A percentile compares a stretch with the other conserved stretches of the same genome.
phyloP scores from a whole-genome alignment of 2,888 invertebrate genomes.

The Mythimna pallens region DNA sequence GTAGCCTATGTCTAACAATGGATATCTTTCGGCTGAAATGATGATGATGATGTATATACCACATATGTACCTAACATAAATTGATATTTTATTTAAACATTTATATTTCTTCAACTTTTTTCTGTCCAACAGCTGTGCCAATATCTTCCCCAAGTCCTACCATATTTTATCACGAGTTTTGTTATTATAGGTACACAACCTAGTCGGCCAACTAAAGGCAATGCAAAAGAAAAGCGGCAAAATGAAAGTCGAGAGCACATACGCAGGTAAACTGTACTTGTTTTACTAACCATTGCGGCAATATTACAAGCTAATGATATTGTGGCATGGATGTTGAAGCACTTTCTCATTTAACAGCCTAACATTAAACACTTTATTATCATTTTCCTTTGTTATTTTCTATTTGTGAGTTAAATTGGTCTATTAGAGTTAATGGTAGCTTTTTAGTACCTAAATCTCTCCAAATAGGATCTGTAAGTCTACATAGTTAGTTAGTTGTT shows the following conservation, averaged over 20 bases:
- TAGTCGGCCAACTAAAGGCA: slow-evolving; percentile 80
- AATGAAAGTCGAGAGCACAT: slow-evolving; percentile 73
- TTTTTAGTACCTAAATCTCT: neutral
- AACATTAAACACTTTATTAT: neutral
- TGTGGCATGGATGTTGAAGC: slow-evolving; percentile 4
- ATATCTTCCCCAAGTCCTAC: neutral
- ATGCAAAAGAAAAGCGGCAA: slow-evolving; percentile 76
- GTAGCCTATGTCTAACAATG: too few species aligned
- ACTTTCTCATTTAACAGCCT: slow-evolving; percentile 38
- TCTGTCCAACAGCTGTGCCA: neutral
- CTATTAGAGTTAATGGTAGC: neutral
- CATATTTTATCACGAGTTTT: slow-evolving; percentile 3
- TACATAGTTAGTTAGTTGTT: too few species aligned
- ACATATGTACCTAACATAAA: too few species aligned
- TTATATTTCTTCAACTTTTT: neutral
- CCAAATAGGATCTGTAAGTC: neutral
- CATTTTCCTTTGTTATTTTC: slow-evolving; percentile 21
- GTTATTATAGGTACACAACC: slow-evolving; percentile 78
- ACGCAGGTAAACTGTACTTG: slow-evolving; percentile 71
- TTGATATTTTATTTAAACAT: too few species aligned
- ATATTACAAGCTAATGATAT: slow-evolving; percentile 16
- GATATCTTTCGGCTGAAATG: too few species aligned
- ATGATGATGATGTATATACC: too few species aligned
- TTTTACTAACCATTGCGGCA: slow-evolving; percentile 34
- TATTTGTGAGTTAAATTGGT: neutral